These are phyloP conservation scores for Anhinga anhinga DNA, from an alignment of 2,113 vertebrate genomes.

Conservation along the genomic window DNA sequence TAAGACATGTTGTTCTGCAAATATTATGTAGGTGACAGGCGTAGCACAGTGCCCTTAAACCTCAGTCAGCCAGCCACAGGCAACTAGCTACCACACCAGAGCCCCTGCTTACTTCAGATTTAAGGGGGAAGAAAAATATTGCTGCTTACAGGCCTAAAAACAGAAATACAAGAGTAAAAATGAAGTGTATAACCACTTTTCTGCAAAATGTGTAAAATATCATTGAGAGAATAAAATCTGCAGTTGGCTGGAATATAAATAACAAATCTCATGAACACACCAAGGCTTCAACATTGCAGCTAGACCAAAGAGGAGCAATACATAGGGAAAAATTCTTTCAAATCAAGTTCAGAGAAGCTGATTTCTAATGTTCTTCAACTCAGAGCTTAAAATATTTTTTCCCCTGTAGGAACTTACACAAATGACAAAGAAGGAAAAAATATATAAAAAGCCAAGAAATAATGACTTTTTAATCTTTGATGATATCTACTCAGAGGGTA, in stretches of 20 bases:
- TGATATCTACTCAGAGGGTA: slow-evolving; percentile 64
- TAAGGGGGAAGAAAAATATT: neutral
- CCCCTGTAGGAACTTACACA: slow-evolving; percentile 2
- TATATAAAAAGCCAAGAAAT: slow-evolving; percentile 62
- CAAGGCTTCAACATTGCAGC: neutral
- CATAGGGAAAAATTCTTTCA: neutral
- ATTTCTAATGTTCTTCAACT: slow-evolving; percentile 31
- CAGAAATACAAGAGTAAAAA: neutral
- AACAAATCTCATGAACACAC: neutral
- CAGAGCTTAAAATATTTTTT: neutral
- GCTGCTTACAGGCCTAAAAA: neutral
- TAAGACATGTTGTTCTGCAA: neutral
- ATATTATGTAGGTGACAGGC: neutral
- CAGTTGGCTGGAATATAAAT: neutral
- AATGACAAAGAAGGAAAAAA: slow-evolving; percentile 58
- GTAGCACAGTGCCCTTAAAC: neutral
- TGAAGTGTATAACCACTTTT: neutral
- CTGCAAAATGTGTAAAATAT: neutral
- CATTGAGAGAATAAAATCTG: neutral
- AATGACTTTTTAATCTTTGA: slow-evolving; percentile 65
- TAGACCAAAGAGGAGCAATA: neutral
- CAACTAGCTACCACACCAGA: neutral
- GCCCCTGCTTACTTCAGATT: neutral
- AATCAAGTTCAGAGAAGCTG: slow-evolving; percentile 19
- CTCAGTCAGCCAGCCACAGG: neutral